These are phyloP conservation scores for Rhabdophis nuchalis DNA, from an alignment of 2,797 vertebrate species.

Conservation along the genomic window DNA sequence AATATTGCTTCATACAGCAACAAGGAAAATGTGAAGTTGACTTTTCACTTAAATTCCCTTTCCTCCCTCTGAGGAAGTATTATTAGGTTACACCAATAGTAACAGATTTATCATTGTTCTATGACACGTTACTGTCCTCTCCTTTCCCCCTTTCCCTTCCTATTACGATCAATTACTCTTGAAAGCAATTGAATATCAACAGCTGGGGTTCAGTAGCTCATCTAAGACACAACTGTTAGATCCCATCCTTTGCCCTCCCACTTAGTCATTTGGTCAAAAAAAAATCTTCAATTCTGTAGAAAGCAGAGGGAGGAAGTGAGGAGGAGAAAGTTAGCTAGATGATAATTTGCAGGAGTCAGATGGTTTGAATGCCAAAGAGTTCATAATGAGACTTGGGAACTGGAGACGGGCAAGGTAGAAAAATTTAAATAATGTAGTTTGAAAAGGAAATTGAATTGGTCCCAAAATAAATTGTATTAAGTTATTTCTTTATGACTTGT, in stretches of 20 bases:
- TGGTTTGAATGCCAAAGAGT: neutral
- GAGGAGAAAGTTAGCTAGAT: neutral
- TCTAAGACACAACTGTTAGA: neutral
- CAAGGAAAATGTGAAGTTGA: neutral
- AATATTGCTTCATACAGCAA: neutral
- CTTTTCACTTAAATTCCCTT: neutral
- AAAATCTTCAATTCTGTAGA: neutral
- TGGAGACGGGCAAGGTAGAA: no score
- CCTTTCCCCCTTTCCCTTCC: neutral
- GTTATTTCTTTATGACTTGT: neutral
- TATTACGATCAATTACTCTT: neutral
- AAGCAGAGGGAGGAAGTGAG: neutral
- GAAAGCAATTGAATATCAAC: neutral
- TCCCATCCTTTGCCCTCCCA: neutral
- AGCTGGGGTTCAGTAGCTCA: neutral
- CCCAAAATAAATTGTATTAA: neutral
- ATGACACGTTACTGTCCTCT: neutral
- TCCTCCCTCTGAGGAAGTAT: neutral
- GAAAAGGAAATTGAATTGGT: neutral
- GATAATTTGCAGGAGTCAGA: neutral
- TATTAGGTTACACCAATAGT: neutral
- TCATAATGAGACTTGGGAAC: neutral
- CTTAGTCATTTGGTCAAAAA: neutral
- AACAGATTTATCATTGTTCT: slow-evolving; percentile 3
- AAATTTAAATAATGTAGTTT: neutral